Evolutionary conservation across 1,140 invertebrate genomes (phyloP), one percentile per base, ranked within the genome.

Genomic region (Ruditapes philippinarum): DNA sequence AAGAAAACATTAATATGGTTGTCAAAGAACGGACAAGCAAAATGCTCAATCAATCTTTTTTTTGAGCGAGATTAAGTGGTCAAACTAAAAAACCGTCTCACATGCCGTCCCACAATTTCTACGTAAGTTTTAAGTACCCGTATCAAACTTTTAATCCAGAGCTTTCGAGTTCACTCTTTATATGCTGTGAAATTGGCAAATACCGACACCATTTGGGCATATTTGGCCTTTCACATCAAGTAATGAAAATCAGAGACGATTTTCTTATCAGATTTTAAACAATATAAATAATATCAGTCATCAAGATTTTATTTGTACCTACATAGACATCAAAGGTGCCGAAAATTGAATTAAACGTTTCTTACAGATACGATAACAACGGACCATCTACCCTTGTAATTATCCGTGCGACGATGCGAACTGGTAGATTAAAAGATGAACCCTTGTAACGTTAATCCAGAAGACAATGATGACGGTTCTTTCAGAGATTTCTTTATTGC

Each of bases 321-420:
- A 88, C 54, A 40, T 80, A 79, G 54, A 88, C 74, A 79, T 88
- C 85, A 88, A 88, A 88, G 76, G 62, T 54, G 76, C 74, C 74
- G 76, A 76, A 80, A 38, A 79, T 70, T 88, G 74, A 88, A 88
- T 79, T 88, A 80, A 79, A 80, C 85, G 38, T 19, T 68, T 80
- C 51, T 45, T 88, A 49, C 70, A 70, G 28, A 80, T 62, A 25
- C 73, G 40, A 49, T 84, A 51, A 49, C 68, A 54, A 36, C 51
- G 25, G 45, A 33, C 60, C 54, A 84, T 42, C 82, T 31, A 51
- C 80, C 42, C 62, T 84, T 73, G 19, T 54, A 73, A 73, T 84
- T 73, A 73, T 73, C 82, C 82, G 25, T 38, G 82, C 25, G 49
- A 84, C 82, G 68, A 40, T 84, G 82, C 42, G 60, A 33, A 38